phyloP scores from a whole-genome alignment of 2,113 vertebrate genomes.

The Tichodroma muraria region DNA sequence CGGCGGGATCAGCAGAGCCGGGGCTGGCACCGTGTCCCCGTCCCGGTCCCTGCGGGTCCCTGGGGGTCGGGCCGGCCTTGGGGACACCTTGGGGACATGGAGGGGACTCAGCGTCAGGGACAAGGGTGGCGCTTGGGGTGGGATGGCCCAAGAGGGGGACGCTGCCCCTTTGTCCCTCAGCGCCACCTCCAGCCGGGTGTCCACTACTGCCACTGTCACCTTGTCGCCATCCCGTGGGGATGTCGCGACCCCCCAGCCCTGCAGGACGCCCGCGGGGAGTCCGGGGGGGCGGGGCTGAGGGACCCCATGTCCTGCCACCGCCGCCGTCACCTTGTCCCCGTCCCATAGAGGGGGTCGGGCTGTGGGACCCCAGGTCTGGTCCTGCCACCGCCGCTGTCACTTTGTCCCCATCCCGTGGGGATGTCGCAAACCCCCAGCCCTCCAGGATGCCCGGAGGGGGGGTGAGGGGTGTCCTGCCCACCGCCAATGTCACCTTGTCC shows the following conservation, averaged over 20 bases:
- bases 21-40: background rate
- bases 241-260: background rate
- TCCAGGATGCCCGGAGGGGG: no score
- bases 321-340: no score
- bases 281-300: no score
- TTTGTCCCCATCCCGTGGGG: no score
- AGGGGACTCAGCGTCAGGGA: background rate
- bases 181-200: background rate
- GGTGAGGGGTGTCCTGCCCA: no score
- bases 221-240: background rate
- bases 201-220: background rate
- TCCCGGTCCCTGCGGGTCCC: background rate
- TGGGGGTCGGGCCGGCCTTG: background rate
- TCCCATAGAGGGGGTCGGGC: no score
- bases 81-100: background rate
- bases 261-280: no score
- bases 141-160: background rate
- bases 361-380: no score
- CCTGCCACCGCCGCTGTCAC: no score
- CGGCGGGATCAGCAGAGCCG: background rate
- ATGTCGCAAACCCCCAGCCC: no score
- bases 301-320: no score
- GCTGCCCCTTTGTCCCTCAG: background rate
- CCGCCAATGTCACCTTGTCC: no score
- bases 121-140: background rate